Evolutionary conservation across 2,797 vertebrate genomes (phyloP), one percentile per base, ranked within the genome.

Genomic region (Pelochelys cantorii): DNA sequence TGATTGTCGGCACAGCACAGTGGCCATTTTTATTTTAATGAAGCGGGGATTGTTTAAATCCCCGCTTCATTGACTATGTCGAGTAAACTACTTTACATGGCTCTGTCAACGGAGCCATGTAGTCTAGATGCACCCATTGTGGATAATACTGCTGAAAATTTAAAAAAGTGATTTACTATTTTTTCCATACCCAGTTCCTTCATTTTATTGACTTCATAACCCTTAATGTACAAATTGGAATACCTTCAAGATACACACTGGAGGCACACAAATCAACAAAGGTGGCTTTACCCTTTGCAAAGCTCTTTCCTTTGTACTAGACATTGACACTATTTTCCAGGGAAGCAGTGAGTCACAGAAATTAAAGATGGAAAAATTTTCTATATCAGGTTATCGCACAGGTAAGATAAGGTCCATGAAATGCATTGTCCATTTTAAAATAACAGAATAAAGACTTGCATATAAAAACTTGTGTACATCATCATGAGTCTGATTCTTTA

Each of bases 381-480:
- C 34, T 31, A 55, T 88, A 75, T 84, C 56, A 84, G 82, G 86
- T 87, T 84, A 71, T 65, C 14, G 90, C 13, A 93, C 90, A 3
- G n/a, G 78, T 4, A 74, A 29, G 25, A 83, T 85, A 20, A 80
- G 57, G 18, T 95, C 17, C 68, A 6, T 20, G 13, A 11, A 37
- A n/a, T 55, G 5, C 79, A 91, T 93, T 85, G 79, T 92, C 79
- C 15, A 7, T 85, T 53, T 62, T 56, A n/a, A 62, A 92, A 85
- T 57, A 42, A 83, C 55, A 84, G 65, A 83, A 25, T 11, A 3
- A 0, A 68, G 42, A 55, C 85, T 55, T 52, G 27, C 84, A 42
- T 42, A 42, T 6, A 42, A 42, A 42, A 42, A 42, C 42, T 42
- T 42, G 42, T 42, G 42, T 42, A 42, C 42, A 42, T 37, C 71